These are phyloP conservation scores for Apis dorsata DNA, from an alignment of 1,140 invertebrate genomes.

Conservation along the genomic window DNA sequence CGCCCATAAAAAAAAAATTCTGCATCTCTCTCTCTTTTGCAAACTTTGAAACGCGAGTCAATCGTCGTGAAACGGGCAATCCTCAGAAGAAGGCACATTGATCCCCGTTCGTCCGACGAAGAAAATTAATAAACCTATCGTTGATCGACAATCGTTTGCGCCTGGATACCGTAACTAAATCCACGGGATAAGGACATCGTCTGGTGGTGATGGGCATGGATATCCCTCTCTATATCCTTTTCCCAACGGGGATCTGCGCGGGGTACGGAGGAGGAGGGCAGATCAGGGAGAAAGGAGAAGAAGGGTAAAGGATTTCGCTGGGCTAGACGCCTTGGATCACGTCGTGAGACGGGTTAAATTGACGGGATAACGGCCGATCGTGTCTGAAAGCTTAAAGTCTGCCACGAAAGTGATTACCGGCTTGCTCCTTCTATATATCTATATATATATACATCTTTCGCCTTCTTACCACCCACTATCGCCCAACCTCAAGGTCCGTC, in stretches of 20 bases:
- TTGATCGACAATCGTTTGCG: constrained; percentile 10
- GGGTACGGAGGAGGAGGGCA: neutral
- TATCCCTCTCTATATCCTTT: constrained; percentile 24
- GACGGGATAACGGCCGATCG: constrained; percentile 61
- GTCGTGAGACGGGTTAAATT: constrained; percentile 61
- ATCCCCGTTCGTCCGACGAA: neutral
- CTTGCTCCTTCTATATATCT: constrained; percentile 25
- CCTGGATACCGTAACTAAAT: constrained; percentile 7
- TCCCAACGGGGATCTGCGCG: neutral
- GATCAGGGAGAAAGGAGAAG: constrained; percentile 13
- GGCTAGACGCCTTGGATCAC: constrained; percentile 48
- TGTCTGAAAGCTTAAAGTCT: constrained; percentile 66
- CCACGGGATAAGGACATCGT: constrained; percentile 41
- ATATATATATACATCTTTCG: neutral
- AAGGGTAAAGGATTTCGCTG: constrained; percentile 29
- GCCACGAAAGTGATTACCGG: constrained; percentile 63
- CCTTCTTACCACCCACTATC: neutral
- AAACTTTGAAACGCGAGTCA: neutral
- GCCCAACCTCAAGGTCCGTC: constrained; percentile 7
- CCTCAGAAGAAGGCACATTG: neutral
- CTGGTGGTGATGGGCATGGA: constrained; percentile 31
- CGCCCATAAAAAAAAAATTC: too few relatives aligned
- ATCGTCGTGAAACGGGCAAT: neutral
- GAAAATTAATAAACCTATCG: constrained; percentile 36
- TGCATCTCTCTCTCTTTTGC: neutral